Base-by-base conservation (phyloP, 2,797 vertebrate genomes). In the Tragopan temminckii region DNA sequence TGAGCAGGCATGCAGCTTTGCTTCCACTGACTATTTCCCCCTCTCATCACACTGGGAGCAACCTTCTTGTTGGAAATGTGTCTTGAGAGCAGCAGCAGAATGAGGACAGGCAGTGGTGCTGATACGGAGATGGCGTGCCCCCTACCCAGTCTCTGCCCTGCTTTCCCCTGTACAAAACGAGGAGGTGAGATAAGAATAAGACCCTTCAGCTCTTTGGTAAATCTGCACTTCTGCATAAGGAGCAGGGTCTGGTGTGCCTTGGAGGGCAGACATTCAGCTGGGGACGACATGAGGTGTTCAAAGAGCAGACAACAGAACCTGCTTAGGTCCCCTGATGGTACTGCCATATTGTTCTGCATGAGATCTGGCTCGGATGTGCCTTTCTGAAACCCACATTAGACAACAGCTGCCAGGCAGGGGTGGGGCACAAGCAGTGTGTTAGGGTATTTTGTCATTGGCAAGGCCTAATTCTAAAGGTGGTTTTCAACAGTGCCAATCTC, bases 41-140 rank as follows among this genome's bases (percentile, higher is more conserved):
- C 24, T n/a, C 23, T 89, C 23, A 10, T 3, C 53, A 25, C 36
- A 74, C 9, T 6, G n/a, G 20, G 33, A 79, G 5, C 0, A 81
- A 5, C 4, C 13, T 24, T 2, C 13, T 71, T 36, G 5, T 35
- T 31, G 35, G 23, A 81, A 88, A 50, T 53, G 18, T 7, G 1
- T 31, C 62, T 69, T 0, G 2, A 61, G 31, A 66, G 14, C 18
- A 31, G 19, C 24, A 64, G 27, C 57, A 76, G 36, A 55, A 21
- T 1, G 0, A 55, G 52, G 25, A 42, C 35, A 90, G 35, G 18
- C 21, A 0, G 2, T 7, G 13, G 5, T 50, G 16, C 20, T 38
- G 0, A 0, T 12, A 5, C 12, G 9, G 24, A 52, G 8, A 27
- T n/a, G 17, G 24, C 42, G 31, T 1, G 1, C 1, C 7, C 17